Evolutionary conservation across 1,140 invertebrate genomes (phyloP).

Genomic region (Trichonephila clavipes): DNA sequence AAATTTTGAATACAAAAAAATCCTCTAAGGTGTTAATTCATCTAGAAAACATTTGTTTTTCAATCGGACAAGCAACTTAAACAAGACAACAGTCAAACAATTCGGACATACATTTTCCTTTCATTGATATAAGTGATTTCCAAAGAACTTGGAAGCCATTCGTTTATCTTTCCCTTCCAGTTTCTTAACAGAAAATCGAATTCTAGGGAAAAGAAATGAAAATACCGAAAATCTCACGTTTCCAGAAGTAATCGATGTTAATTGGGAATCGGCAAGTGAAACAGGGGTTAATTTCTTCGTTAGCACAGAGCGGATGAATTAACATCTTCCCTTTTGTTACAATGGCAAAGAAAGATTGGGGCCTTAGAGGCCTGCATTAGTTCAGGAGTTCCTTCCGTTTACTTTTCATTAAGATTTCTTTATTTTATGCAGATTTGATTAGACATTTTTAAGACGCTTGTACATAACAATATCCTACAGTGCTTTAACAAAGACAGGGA

Average conservation of each 20-base stretch:
- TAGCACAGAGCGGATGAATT: constrained; percentile 40
- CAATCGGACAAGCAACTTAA: background rate
- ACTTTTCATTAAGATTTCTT: constrained; percentile 39
- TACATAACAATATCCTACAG: constrained; percentile 24
- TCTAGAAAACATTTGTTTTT: too few relatives aligned
- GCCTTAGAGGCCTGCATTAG: background rate
- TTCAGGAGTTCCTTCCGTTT: constrained; percentile 38
- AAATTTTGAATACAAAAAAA: too few relatives aligned
- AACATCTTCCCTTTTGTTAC: constrained; percentile 57
- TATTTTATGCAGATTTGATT: constrained; percentile 54
- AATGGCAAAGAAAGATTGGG: constrained; percentile 24
- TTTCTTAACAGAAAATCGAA: constrained; percentile 62
- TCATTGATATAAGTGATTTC: constrained; percentile 45
- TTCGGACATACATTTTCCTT: background rate
- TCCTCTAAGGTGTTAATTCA: too few relatives aligned
- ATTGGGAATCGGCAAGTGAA: constrained; percentile 64
- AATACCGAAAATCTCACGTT: constrained; percentile 54
- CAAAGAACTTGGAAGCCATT: constrained; percentile 55
- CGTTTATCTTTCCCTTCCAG: constrained; percentile 26
- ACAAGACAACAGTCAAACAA: background rate
- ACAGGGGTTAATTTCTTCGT: constrained; percentile 65
- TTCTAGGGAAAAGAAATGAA: constrained; percentile 10
- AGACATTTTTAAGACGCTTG: constrained; percentile 54
- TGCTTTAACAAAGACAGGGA: background rate
- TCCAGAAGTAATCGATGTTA: constrained; percentile 57